Percentiles rank a stretch among this genome's conserved stretches.
phyloP scores from a whole-genome alignment of 2,113 vertebrate genomes.

The Lipotes vexillifer region DNA sequence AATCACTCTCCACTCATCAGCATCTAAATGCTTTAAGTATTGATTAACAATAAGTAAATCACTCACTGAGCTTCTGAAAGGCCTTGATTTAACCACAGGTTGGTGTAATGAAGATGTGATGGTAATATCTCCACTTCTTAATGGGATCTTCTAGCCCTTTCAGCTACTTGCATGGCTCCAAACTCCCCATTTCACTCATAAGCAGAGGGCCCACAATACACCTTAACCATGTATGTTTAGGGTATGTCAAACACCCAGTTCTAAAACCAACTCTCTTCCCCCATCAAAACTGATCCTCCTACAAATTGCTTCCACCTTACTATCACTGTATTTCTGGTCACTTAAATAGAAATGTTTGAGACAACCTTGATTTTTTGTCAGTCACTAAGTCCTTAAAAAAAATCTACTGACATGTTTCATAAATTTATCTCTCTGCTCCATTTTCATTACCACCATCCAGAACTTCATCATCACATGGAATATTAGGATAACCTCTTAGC shows the following conservation, averaged over 20 bases:
- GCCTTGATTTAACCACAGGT: background rate
- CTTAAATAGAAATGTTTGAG: background rate
- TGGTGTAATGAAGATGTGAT: background rate
- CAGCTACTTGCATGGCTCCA: background rate
- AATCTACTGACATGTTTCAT: background rate
- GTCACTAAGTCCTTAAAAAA: background rate
- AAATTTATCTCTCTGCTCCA: background rate
- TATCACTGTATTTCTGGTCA: background rate
- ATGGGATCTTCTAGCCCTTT: background rate
- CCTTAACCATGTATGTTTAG: background rate
- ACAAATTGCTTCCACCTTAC: background rate
- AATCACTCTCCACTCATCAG: background rate
- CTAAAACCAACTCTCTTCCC: background rate
- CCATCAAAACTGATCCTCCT: background rate
- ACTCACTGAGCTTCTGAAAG: background rate
- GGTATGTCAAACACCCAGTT: background rate
- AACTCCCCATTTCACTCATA: background rate
- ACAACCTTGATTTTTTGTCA: background rate
- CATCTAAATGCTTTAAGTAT: background rate
- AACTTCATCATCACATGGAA: background rate
- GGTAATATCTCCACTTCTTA: background rate
- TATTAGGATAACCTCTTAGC: background rate
- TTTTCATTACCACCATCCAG: background rate
- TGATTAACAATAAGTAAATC: background rate
- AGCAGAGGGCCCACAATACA: background rate